Conservation (phyloP, 2,888 invertebrate genomes). For the Meloe dianella region DNA sequence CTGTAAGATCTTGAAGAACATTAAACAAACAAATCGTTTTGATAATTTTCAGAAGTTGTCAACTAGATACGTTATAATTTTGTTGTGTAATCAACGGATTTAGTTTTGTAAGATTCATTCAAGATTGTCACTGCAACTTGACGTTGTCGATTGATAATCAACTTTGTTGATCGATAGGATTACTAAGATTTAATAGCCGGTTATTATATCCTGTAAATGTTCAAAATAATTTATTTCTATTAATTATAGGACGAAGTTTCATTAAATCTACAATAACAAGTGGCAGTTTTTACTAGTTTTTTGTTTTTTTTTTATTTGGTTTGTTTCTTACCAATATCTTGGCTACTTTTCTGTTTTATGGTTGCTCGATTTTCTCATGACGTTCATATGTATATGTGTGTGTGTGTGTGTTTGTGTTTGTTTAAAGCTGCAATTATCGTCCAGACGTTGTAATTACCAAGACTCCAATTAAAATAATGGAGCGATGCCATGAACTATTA, state of each 20-base stretch:
- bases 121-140: background rate
- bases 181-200: background rate
- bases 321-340: background rate
- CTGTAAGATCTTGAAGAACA: background rate
- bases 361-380: conserved; percentile 50
- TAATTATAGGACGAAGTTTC: background rate
- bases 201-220: background rate
- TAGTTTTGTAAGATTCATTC: background rate
- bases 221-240: background rate
- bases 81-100: background rate
- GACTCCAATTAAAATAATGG: conserved; percentile 62
- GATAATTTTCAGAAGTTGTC: background rate
- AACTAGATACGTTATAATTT: background rate
- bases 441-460: conserved; percentile 59
- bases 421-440: conserved; percentile 55
- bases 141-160: background rate
- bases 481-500: conserved; percentile 60
- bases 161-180: background rate
- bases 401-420: conserved; percentile 45
- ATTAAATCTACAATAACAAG: background rate
- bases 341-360: conserved; percentile 37
- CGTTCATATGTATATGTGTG: conserved; percentile 43
- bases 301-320: background rate
- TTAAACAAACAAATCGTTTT: background rate
- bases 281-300: background rate